Conservation (phyloP, 2,113 vertebrate species). For the Baryphthengus martii region DNA sequence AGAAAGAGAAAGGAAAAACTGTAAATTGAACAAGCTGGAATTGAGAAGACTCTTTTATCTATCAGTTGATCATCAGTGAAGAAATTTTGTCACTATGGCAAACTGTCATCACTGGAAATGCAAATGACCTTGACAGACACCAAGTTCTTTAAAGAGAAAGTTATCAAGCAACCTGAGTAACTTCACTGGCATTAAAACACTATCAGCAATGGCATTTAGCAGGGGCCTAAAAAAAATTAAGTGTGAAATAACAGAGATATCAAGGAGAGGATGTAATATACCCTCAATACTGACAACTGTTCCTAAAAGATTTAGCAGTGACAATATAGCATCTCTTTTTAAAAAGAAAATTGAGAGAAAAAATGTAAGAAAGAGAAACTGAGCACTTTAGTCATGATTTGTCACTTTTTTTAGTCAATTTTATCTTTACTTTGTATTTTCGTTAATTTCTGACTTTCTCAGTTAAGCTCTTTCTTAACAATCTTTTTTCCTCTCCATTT, state of each 20-base stretch:
- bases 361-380: background rate
- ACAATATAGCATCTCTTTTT: background rate
- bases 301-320: background rate
- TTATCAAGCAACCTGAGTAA: background rate
- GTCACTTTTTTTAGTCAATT: background rate
- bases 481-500: background rate
- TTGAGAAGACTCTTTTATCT: background rate
- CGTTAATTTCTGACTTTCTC: background rate
- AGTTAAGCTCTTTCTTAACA: rapidly evolving
- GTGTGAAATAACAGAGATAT: background rate
- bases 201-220: background rate
- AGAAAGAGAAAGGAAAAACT: background rate
- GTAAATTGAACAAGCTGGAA: background rate
- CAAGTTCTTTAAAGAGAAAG: background rate
- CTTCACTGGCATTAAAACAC: background rate
- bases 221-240: background rate
- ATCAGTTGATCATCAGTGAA: background rate
- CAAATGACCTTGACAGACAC: background rate
- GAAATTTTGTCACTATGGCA: background rate
- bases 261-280: background rate
- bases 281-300: background rate
- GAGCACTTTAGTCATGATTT: background rate
- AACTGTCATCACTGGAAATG: background rate
- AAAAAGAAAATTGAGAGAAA: background rate
- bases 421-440: background rate